Percentiles rank a stretch among this genome's conserved stretches.
Evolutionary conservation across 92 coral and sea anemone genomes (phyloP).

Genomic region (Nematostella vectensis): DNA sequence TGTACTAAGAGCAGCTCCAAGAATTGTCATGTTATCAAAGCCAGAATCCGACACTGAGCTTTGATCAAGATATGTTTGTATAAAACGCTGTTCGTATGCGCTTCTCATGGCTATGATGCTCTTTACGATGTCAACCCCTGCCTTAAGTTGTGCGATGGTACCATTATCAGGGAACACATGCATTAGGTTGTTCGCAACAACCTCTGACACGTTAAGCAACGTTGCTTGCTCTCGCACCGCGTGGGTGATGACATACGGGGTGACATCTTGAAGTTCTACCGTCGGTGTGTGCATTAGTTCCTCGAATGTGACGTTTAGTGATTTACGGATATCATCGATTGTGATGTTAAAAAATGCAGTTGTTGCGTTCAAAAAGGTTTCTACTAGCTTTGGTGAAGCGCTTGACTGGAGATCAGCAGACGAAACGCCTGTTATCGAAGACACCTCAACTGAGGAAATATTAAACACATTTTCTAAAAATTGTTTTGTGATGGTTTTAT

Average conservation of each 20-base stretch:
- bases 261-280: conserved; percentile 32
- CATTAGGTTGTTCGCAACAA: conserved; percentile 19
- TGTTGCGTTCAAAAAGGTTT: conserved; percentile 42
- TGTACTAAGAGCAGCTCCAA: conserved; percentile 16
- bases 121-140: conserved; percentile 12
- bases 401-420: conserved; percentile 4
- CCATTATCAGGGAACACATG: conserved; percentile 19
- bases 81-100: conserved; percentile 36
- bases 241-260: conserved; percentile 21
- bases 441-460: conserved; percentile 28
- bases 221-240: conserved; percentile 26
- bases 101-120: conserved; percentile 8
- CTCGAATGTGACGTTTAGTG: conserved; percentile 18
- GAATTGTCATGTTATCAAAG: conserved; percentile 20
- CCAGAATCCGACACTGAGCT: conserved; percentile 28
- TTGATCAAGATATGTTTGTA: conserved; percentile 17
- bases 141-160: conserved; percentile 34
- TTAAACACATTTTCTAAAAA: conserved; percentile 25
- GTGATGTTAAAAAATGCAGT: conserved; percentile 25
- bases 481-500: not conserved
- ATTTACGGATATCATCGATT: conserved; percentile 16
- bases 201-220: conserved; percentile 20
- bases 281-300: conserved; percentile 36
- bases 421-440: conserved; percentile 12
- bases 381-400: conserved; percentile 18